Percentiles rank a stretch among this genome's conserved stretches.
Conservation (phyloP, 2,113 vertebrate species). For the Panthera uncia region DNA sequence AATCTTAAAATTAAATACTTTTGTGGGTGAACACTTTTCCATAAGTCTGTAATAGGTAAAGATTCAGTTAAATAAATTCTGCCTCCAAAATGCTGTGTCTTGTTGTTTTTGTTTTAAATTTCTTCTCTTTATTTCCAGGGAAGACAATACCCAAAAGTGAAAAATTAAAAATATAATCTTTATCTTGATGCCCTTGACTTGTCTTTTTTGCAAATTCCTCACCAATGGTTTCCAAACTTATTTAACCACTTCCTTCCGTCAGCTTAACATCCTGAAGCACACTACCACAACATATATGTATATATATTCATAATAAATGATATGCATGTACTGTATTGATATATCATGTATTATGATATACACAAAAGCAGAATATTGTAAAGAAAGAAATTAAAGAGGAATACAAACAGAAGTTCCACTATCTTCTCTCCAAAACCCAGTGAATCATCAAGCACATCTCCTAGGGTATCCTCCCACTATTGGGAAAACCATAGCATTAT, state of each 20-base stretch:
- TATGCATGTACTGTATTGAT: neutral
- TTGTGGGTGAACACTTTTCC: neutral
- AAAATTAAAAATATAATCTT: neutral
- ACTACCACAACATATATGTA: neutral
- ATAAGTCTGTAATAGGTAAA: neutral
- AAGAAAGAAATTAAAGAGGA: conserved; percentile 39
- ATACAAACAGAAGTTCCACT: neutral
- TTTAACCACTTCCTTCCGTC: neutral
- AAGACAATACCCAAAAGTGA: neutral
- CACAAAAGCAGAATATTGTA: neutral
- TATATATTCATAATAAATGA: neutral
- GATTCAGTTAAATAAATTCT: conserved; percentile 12
- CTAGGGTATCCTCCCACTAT: neutral
- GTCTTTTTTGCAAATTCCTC: neutral
- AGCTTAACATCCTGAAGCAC: neutral
- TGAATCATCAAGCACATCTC: neutral
- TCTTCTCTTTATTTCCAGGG: neutral
- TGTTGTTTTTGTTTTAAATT: neutral
- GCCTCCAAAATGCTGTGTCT: neutral
- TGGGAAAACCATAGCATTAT: neutral
- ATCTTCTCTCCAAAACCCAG: neutral
- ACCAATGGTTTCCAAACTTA: neutral
- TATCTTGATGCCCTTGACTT: neutral
- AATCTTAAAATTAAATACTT: conserved; percentile 32
- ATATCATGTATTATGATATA: neutral